Evolutionary conservation across 2,888 invertebrate genomes (phyloP).

Genomic region (Petrolisthes manimaculis): DNA sequence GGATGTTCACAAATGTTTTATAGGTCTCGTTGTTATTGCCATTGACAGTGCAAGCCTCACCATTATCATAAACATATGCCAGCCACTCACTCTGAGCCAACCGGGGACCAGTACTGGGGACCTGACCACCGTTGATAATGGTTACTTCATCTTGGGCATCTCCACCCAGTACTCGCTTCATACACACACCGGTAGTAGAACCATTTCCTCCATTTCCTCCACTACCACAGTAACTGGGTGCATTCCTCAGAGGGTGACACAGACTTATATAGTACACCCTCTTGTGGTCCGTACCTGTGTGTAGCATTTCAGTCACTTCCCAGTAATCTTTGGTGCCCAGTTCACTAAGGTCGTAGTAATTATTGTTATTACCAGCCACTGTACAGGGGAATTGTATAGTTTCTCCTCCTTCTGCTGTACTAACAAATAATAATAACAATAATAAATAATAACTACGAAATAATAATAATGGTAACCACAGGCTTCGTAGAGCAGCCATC

Average conservation of each 20-base stretch:
- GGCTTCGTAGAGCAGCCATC: neutral
- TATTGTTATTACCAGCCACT: constrained; percentile 17
- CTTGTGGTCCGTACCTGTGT: neutral
- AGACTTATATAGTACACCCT: constrained; percentile 38
- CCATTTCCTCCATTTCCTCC: too few species aligned
- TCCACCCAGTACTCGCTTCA: neutral
- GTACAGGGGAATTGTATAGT: neutral
- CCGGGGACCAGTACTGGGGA: neutral
- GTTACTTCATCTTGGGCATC: neutral
- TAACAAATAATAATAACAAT: neutral
- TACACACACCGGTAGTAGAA: neutral
- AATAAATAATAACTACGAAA: too few species aligned
- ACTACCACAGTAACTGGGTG: constrained; percentile 3
- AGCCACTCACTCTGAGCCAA: constrained; percentile 30
- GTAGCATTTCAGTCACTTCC: constrained; percentile 21
- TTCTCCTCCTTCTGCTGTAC: neutral
- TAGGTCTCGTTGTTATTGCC: neutral
- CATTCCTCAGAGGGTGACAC: constrained; percentile 48
- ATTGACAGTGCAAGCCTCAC: neutral
- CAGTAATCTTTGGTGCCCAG: constrained; percentile 41
- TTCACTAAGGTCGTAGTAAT: constrained; percentile 38
- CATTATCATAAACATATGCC: constrained; percentile 19
- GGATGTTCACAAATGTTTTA: constrained; percentile 24
- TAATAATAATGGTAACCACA: too few species aligned
- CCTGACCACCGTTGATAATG: constrained; percentile 28